Base-by-base conservation (phyloP, 2,113 vertebrate genomes). In the Probosciger aterrimus region DNA sequence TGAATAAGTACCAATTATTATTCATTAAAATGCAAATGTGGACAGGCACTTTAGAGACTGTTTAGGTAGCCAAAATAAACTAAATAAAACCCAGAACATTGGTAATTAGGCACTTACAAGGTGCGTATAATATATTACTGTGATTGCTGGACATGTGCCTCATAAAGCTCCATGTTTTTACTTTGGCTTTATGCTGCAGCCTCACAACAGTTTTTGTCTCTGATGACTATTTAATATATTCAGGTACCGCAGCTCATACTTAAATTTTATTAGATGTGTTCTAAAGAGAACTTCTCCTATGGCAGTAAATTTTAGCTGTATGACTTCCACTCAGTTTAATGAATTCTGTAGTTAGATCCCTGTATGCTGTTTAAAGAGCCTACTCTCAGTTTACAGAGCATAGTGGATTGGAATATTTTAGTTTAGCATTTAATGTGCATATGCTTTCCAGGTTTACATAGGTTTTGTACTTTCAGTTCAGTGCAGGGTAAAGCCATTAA, bases 11-110 rank as follows among this genome's bases (percentile, higher is more conserved):
- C 43, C 25, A 92, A 78, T 95, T 96, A 90, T 86, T 94, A 92
- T 96, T 94, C 82, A 97, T 96, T 97, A 94, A 94, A 95, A 86
- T 93, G 90, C 87, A 90, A 88, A 97, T 93, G 9, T 4, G 6
- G 63, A 59, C n/a, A 64, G 71, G 41, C 31, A 80, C 76, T 83
- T 94, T 49, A 46, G 67, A 94, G 78, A 18, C 43, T 52, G 15
- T 86, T 87, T 52, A 84, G 46, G 30, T 57, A 60, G 62, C 78
- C 28, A 85, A 79, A 77, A 84, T n/a, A 92, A 94, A 79, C 80
- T 14, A 89, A 93, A 81, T 88, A 67, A 53, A 82, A 75, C 33
- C n/a, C 35, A 88, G 69, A 64, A 60, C 25, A 82, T 70, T 11
- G 63, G 31, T 89, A 71, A 68, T 78, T 75, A 87, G 69, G 59